Conservation (phyloP, 2,797 vertebrate genomes). For the Columba guinea region DNA sequence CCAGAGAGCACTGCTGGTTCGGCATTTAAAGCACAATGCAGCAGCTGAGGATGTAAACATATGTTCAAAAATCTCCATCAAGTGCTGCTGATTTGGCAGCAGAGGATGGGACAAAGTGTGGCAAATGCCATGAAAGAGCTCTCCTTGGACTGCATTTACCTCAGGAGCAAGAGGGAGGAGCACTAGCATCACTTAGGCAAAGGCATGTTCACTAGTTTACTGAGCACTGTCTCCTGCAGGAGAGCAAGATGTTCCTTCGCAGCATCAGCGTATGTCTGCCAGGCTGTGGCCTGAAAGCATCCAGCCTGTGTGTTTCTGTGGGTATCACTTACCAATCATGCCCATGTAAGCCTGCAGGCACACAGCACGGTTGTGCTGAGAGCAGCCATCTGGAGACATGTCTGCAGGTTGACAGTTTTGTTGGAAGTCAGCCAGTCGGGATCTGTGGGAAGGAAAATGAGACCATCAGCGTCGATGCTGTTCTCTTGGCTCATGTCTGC, state of each 20-base stretch:
- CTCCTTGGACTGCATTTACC: not conserved
- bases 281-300: not conserved
- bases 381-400: slow-evolving; percentile 79
- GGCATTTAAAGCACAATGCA: not conserved
- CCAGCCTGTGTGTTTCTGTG: not conserved
- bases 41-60: not conserved
- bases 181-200: not conserved
- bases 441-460: slow-evolving; percentile 79
- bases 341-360: slow-evolving; percentile 93
- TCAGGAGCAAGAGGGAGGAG: not conserved
- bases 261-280: not conserved
- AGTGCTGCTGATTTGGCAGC: not conserved
- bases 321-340: slow-evolving; percentile 86
- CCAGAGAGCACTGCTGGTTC: not conserved
- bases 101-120: not conserved
- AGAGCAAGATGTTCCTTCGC: not conserved
- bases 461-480: not conserved
- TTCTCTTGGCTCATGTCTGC: not conserved
- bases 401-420: slow-evolving; percentile 87
- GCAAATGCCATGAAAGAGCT: not conserved
- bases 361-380: slow-evolving; percentile 79
- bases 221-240: not conserved
- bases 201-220: not conserved
- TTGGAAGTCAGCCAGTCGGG: slow-evolving; percentile 92
- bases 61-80: not conserved